phyloP scores from a whole-genome alignment of 2,113 vertebrate genomes.

The Colossoma macropomum region DNA sequence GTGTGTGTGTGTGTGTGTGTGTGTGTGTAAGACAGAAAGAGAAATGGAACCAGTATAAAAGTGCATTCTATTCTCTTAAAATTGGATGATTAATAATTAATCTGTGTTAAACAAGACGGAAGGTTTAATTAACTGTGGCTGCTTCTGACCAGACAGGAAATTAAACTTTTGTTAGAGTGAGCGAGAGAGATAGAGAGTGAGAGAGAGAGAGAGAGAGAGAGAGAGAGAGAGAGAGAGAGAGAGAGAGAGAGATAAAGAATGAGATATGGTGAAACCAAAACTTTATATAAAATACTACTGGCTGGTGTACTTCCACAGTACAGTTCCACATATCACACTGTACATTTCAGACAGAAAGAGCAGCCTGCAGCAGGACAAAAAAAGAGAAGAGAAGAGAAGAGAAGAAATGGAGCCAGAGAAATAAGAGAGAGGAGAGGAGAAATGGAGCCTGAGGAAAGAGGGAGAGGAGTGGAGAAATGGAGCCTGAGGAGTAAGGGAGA shows the following conservation, averaged over 20 bases:
- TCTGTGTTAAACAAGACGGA: constrained; percentile 22
- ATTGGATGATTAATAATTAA: constrained; percentile 27
- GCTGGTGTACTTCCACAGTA: too few relatives aligned
- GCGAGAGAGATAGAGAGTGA: background rate
- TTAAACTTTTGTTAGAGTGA: background rate
- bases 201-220: background rate
- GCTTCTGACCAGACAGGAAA: constrained; percentile 20
- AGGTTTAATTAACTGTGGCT: constrained; percentile 31
- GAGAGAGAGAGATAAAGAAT: background rate
- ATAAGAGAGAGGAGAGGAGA: too few relatives aligned
- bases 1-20: background rate
- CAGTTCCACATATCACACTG: too few relatives aligned
- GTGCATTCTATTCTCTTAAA: background rate
- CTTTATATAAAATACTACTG: too few relatives aligned
- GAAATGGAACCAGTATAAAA: background rate
- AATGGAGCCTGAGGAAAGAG: too few relatives aligned
- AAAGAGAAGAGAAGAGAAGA: background rate
- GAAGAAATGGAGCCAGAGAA: background rate
- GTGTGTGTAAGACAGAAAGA: background rate
- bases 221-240: background rate
- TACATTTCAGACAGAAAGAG: background rate
- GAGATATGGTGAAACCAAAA: background rate
- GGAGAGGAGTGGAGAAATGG: background rate
- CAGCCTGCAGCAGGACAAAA: background rate
- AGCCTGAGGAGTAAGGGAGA: background rate